phyloP scores from a whole-genome alignment of 2,888 invertebrate genomes.

The Venusia cambrica region DNA sequence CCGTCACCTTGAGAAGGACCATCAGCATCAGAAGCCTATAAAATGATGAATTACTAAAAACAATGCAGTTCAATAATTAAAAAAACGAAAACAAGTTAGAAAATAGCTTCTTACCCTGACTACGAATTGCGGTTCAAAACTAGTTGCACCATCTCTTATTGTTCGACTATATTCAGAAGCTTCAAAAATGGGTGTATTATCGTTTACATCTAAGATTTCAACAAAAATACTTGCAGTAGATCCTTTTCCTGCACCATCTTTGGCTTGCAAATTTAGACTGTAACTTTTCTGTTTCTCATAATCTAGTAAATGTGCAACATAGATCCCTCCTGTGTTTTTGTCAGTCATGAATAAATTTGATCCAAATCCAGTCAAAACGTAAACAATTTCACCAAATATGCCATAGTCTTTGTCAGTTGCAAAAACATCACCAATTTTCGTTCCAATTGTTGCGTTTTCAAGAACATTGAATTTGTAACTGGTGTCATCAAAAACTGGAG shows the following conservation, averaged over 20 bases:
- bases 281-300: conserved; percentile 91
- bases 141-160: conserved; percentile 87
- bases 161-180: conserved; percentile 86
- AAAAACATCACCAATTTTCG: conserved; percentile 83
- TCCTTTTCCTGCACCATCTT: conserved; percentile 89
- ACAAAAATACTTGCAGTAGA: conserved; percentile 86
- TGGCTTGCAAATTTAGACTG: conserved; percentile 89
- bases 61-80: not conserved
- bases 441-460: conserved; percentile 83
- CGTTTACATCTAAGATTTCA: conserved; percentile 88
- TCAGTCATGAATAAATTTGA: conserved; percentile 88
- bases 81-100: conserved; percentile 6
- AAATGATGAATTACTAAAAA: conserved; percentile 12
- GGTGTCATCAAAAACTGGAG: conserved; percentile 84
- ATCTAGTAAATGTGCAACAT: conserved; percentile 84
- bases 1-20: conserved; percentile 87
- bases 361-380: conserved; percentile 89
- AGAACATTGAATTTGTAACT: conserved; percentile 84
- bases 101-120: conserved; percentile 80
- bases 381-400: conserved; percentile 85
- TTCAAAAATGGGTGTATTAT: conserved; percentile 88
- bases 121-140: conserved; percentile 89
- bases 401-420: conserved; percentile 89
- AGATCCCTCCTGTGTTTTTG: conserved; percentile 83
- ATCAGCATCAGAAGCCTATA: conserved; percentile 88